A percentile compares a stretch with the other conserved stretches of the same genome.
Evolutionary conservation across 2,113 vertebrate genomes (phyloP).

Genomic region (Hemicordylus capensis): DNA sequence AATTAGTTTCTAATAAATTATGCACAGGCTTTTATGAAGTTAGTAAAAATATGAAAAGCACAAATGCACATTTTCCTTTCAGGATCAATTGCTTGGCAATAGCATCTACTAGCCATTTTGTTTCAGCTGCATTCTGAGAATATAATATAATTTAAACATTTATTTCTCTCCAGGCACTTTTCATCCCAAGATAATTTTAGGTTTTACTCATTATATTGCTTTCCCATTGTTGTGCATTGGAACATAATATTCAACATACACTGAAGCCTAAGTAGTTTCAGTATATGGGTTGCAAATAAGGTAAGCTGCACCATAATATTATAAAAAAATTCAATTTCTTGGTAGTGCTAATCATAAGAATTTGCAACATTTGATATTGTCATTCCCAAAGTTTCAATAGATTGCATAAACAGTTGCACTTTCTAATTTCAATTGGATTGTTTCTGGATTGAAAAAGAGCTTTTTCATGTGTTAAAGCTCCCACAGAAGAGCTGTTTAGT

Average conservation of each 20-base stretch:
- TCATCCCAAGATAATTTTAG: background rate
- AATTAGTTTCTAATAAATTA: constrained; percentile 77
- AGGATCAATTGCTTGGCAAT: constrained; percentile 25
- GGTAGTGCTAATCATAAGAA: background rate
- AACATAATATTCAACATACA: background rate
- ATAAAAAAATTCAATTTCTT: background rate
- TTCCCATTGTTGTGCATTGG: background rate
- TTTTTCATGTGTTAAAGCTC: background rate
- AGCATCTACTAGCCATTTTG: constrained; percentile 21
- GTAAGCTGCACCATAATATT: background rate
- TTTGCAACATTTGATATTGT: background rate
- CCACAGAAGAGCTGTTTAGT: too few relatives aligned
- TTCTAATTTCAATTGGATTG: background rate
- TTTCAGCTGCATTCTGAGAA: constrained; percentile 26
- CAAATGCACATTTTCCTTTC: constrained; percentile 23
- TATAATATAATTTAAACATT: constrained; percentile 12
- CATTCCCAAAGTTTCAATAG: background rate
- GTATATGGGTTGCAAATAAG: background rate
- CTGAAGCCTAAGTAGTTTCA: background rate
- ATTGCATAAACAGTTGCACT: background rate
- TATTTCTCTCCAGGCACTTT: constrained; percentile 31
- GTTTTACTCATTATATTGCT: background rate
- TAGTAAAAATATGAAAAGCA: constrained; percentile 55
- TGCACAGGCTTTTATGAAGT: constrained; percentile 63
- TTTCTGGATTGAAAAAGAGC: background rate